Conservation (phyloP, 2,888 invertebrate species). For the Athrips mouffetella region DNA sequence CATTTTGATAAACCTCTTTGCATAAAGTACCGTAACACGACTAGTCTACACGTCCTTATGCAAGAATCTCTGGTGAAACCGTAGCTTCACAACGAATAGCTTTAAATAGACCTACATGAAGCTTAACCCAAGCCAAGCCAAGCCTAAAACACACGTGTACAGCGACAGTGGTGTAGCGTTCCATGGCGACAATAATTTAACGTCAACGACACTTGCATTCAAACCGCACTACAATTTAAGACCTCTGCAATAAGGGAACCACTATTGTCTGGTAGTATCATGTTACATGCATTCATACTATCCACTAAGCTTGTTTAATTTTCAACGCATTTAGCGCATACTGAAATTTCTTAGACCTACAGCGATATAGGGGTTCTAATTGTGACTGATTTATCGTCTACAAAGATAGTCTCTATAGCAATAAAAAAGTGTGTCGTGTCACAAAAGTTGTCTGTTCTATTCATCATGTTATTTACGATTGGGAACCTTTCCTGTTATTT, state of each 20-base stretch:
- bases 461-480: conserved; percentile 23
- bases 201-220: conserved; percentile 74
- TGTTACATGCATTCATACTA: conserved; percentile 62
- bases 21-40: too few relatives aligned
- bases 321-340: conserved; percentile 30
- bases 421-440: conserved; percentile 22
- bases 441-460: conserved; percentile 20
- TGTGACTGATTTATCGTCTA: conserved; percentile 14
- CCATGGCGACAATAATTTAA: conserved; percentile 73
- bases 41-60: too few relatives aligned
- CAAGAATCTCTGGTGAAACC: conserved; percentile 18
- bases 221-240: conserved; percentile 75
- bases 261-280: conserved; percentile 65
- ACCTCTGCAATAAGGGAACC: conserved; percentile 73
- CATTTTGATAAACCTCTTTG: too few relatives aligned
- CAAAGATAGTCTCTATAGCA: conserved; percentile 9
- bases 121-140: too few relatives aligned
- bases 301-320: conserved; percentile 44
- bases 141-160: conserved; percentile 64
- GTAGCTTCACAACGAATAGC: conserved; percentile 30
- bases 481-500: conserved; percentile 7
- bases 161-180: conserved; percentile 59
- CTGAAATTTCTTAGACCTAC: conserved; percentile 11
- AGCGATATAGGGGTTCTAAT: conserved; percentile 7
- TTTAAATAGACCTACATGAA: conserved; percentile 45